Conservation (phyloP, 2,888 invertebrate genomes). For the Morpho achilles region DNA sequence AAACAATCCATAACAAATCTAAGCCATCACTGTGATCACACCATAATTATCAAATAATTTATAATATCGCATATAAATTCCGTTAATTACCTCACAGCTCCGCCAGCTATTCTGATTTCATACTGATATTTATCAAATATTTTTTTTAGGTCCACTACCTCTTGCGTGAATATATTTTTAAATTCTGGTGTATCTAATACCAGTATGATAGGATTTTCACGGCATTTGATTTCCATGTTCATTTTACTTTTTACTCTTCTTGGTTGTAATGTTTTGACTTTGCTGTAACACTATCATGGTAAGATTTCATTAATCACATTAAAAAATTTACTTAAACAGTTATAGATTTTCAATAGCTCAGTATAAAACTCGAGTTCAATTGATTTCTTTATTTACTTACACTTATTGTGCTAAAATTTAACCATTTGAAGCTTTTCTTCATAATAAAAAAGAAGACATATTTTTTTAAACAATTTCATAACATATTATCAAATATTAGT, state of each 20-base stretch:
- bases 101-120: slow-evolving; percentile 97
- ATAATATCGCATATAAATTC: too few relatives aligned
- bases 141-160: slow-evolving; percentile 83
- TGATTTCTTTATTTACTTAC: neutral
- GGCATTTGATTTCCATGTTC: slow-evolving; percentile 57
- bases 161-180: slow-evolving; percentile 88
- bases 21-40: neutral
- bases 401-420: neutral
- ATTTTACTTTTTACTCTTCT: slow-evolving; percentile 44
- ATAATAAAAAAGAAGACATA: too few relatives aligned
- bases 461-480: too few relatives aligned
- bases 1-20: neutral
- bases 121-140: slow-evolving; percentile 89
- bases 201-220: slow-evolving; percentile 82
- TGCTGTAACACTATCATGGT: slow-evolving; percentile 24
- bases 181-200: slow-evolving; percentile 87
- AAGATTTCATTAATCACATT: neutral
- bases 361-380: too few relatives aligned
- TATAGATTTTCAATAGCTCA: neutral
- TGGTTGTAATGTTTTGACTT: slow-evolving; percentile 24
- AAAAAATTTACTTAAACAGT: neutral
- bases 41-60: neutral
- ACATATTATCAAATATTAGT: too few relatives aligned
- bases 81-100: slow-evolving; percentile 88
- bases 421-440: too few relatives aligned